Evolutionary conservation across 2,888 invertebrate species (phyloP), one percentile per base, ranked within the genome.

Genomic region (Marasmarcha lunaedactyla): DNA sequence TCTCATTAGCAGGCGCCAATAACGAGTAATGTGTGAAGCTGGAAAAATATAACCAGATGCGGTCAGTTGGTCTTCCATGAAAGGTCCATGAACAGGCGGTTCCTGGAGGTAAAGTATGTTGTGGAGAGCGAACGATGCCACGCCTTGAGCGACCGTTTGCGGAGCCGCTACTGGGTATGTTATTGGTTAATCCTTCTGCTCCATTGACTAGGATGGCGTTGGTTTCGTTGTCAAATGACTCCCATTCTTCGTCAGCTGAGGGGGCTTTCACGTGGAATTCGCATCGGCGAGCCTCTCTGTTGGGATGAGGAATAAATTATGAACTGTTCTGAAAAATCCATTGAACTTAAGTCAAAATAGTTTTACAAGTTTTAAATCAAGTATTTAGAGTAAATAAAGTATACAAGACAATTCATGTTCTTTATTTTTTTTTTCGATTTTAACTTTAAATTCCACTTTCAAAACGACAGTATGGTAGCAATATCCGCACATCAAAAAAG

Each of bases 21-120:
- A 93, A 77, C 46, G 92, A 91, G 59, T 92, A 88, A 54, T 93
- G 91, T 51, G 90, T 91, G 74, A 92, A 94, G 47, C 93, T 93
- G 47, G 92, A 89, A 66, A 94, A 94, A 71, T 92, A 94, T 50
- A 94, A 85, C 95, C 95, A 95, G 41, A 95, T 89, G 45, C 91
- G 86, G 65, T 94, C 94, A 38, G 89, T 87, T 5, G 89, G 87
- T 47, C 89, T 87, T 15, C 94, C 94, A 61, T 89, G 88, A 65
- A 95, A 93, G 49, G 89, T 90, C 87, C 94, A 95, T 15, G 90
- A 91, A 79, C 95, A 95, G 35, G 93, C 93, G 41, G 94, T 92
- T 61, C 92, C 91, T 1, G 93, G 93, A 12, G 94, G 92, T 52
- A 94, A 81, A 36, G 94, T 92, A 76, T 95, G 94, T 37, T 91